Evolutionary conservation across 2,888 invertebrate species (phyloP).

Genomic region (Reticulitermes lucifugus): DNA sequence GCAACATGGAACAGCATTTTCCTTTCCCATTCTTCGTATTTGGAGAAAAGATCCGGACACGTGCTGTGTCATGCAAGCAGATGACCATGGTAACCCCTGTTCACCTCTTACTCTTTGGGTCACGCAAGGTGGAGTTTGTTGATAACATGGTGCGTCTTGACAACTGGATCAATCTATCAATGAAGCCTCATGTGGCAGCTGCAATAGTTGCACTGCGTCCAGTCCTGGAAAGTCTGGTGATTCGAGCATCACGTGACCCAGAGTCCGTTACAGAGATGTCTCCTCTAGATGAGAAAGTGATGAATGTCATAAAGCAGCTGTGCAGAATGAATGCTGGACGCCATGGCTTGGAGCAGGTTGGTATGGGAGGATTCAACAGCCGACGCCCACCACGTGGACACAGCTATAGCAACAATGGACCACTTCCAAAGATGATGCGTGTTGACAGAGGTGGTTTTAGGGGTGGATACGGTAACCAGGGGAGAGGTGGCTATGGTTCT

Average conservation of each 20-base stretch:
- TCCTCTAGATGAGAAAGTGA: conserved; percentile 74
- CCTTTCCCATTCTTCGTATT: conserved; percentile 97
- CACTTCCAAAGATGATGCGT: conserved; percentile 63
- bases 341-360: conserved; percentile 71
- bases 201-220: conserved; percentile 88
- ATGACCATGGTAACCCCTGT: conserved; percentile 96
- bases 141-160: conserved; percentile 85
- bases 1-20: conserved; percentile 77
- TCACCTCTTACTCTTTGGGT: conserved; percentile 92
- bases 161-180: conserved; percentile 93
- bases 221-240: conserved; percentile 86
- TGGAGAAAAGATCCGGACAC: conserved; percentile 96
- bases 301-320: conserved; percentile 78
- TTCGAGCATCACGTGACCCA: conserved; percentile 83
- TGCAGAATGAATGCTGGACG: conserved; percentile 85
- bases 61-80: conserved; percentile 96
- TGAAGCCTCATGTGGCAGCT: conserved; percentile 83
- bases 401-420: conserved; percentile 57
- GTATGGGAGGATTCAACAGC: conserved; percentile 57
- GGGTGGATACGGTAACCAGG: conserved; percentile 51
- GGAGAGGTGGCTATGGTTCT: conserved; percentile 54
- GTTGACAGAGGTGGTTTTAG: conserved; percentile 60
- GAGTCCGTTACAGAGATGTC: conserved; percentile 77
- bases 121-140: conserved; percentile 85
- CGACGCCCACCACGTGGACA: conserved; percentile 61